A percentile compares a stretch with the other conserved stretches of the same genome.
Conservation (phyloP, 2,888 invertebrate genomes). For the Junonia oenone region DNA sequence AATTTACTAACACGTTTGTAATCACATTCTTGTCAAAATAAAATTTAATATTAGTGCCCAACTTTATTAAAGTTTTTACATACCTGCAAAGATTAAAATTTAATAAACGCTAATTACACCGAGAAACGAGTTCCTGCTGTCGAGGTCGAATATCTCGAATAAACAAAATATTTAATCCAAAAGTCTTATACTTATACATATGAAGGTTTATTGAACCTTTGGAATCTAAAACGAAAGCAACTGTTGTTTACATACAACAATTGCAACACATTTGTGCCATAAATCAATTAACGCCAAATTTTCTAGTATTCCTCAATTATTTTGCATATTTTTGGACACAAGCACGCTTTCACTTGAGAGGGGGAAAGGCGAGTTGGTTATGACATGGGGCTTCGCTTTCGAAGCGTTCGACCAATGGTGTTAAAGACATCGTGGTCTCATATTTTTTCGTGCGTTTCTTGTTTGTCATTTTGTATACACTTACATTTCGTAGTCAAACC, state of each 20-base stretch:
- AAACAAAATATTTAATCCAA: too few relatives aligned
- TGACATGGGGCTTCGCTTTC: conserved; percentile 15
- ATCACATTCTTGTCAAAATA: too few relatives aligned
- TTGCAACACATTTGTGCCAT: background rate
- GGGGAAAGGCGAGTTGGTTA: conserved; percentile 10
- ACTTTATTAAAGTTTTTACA: too few relatives aligned
- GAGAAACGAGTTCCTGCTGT: too few relatives aligned
- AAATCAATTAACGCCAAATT: background rate
- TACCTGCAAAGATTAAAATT: too few relatives aligned
- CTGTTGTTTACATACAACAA: background rate
- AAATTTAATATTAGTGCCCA: too few relatives aligned
- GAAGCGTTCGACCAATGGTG: conserved; percentile 8
- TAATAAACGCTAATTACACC: too few relatives aligned
- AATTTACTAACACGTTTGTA: too few relatives aligned
- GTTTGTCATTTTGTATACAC: background rate
- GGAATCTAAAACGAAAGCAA: background rate
- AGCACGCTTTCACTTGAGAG: conserved; percentile 19
- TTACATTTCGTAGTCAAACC: too few relatives aligned
- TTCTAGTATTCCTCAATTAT: background rate
- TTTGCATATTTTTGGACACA: conserved; percentile 6
- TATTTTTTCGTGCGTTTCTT: conserved; percentile 4
- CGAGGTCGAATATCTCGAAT: too few relatives aligned
- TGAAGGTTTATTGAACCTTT: background rate
- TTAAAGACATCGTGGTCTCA: background rate
- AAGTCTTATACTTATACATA: too few relatives aligned